phyloP scores from a whole-genome alignment of 2,113 vertebrate species.

The Cyprinodon tularosa region DNA sequence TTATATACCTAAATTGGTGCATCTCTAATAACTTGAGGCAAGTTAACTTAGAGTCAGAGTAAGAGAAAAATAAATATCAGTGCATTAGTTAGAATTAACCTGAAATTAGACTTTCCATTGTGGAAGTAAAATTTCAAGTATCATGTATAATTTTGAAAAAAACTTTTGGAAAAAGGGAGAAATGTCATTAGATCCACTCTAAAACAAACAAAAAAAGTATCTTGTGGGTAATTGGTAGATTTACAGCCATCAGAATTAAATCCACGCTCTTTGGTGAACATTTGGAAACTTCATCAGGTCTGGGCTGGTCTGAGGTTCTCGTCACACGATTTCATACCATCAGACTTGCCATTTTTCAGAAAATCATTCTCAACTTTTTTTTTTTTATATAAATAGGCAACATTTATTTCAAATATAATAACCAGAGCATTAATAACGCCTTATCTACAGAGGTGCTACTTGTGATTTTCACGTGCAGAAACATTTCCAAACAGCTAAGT shows the following conservation, averaged over 20 bases:
- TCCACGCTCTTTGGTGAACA: background rate
- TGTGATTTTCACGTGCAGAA: background rate
- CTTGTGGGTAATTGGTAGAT: background rate
- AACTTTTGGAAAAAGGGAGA: too few relatives aligned
- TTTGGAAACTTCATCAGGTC: background rate
- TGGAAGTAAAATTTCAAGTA: too few relatives aligned
- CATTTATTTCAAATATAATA: too few relatives aligned
- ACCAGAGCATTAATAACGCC: too few relatives aligned
- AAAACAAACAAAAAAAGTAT: background rate
- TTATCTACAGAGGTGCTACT: too few relatives aligned
- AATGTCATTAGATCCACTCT: too few relatives aligned
- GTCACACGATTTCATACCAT: background rate
- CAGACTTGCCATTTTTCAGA: background rate
- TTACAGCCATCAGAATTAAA: background rate
- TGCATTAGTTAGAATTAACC: too few relatives aligned
- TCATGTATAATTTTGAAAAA: too few relatives aligned
- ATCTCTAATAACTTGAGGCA: background rate
- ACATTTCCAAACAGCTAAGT: background rate
- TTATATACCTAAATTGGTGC: background rate
- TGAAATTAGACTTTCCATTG: background rate
- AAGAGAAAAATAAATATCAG: too few relatives aligned
- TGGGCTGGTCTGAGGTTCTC: background rate
- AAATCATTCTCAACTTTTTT: too few relatives aligned
- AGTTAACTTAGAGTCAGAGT: too few relatives aligned
- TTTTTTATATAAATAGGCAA: too few relatives aligned